Percentiles rank a stretch among this genome's conserved stretches.
Conservation (phyloP, 2,797 vertebrate genomes). For the Poecilia velifera region DNA sequence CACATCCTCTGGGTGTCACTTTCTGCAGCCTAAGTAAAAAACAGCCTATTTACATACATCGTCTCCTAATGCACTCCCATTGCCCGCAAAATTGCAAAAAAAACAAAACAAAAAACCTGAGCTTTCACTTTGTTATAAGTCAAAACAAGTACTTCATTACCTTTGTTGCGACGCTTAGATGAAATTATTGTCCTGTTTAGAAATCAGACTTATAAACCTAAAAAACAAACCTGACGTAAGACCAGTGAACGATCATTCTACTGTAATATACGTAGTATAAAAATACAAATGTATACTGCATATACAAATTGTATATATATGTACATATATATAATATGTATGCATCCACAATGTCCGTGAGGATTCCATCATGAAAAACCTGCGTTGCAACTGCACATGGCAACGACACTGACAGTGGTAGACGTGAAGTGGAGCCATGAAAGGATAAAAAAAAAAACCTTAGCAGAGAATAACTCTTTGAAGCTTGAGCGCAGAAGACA, state of each 20-base stretch:
- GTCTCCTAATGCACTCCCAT: slow-evolving; percentile 16
- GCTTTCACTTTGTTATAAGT: slow-evolving; percentile 31
- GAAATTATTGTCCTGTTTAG: not conserved
- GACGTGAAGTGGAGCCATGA: not conserved
- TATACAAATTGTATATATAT: not conserved
- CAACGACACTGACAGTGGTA: not conserved
- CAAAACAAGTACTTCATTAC: slow-evolving; percentile 15
- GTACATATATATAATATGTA: not conserved
- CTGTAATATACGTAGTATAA: not conserved
- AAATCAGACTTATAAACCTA: not conserved
- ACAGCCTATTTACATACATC: slow-evolving; percentile 40
- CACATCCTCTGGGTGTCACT: slow-evolving; percentile 72
- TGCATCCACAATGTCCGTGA: not conserved
- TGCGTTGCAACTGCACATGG: not conserved
- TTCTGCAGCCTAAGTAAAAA: slow-evolving; percentile 64
- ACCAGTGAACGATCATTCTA: not conserved
- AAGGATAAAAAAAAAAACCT: not conserved
- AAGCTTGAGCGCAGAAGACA: not conserved
- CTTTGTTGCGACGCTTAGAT: not conserved
- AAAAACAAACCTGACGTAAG: not conserved
- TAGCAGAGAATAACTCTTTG: not conserved
- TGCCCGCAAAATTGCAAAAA: not conserved
- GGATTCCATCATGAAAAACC: not conserved
- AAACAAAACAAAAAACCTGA: slow-evolving; percentile 29
- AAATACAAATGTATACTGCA: too few species aligned